Evolutionary conservation across 92 coral and sea anemone species (phyloP).

Genomic region (Zoanthus sociatus): DNA sequence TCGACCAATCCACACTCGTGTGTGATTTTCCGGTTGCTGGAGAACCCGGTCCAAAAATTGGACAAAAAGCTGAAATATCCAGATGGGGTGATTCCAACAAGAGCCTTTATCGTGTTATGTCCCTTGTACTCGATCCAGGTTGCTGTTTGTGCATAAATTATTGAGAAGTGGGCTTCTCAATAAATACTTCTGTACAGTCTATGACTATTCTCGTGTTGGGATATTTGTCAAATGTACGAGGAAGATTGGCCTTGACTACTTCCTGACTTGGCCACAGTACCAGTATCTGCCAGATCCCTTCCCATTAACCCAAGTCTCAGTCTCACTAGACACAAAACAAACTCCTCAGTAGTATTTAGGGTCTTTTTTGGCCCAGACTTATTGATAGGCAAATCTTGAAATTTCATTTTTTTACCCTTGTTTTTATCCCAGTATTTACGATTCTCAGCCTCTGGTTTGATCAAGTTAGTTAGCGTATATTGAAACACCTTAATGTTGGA

Average conservation of each 20-base stretch:
- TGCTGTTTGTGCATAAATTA: constrained; percentile 65
- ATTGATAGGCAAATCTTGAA: constrained; percentile 28
- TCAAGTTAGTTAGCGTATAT: constrained; percentile 41
- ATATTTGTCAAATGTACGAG: constrained; percentile 55
- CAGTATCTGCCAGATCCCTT: constrained; percentile 57
- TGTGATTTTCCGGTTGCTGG: constrained; percentile 71
- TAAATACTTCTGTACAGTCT: constrained; percentile 61
- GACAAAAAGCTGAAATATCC: constrained; percentile 76
- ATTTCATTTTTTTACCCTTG: constrained; percentile 41
- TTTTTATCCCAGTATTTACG: constrained; percentile 62
- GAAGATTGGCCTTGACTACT: constrained; percentile 42
- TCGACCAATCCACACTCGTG: constrained; percentile 69
- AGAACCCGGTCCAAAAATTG: constrained; percentile 66
- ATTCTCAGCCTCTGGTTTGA: constrained; percentile 52
- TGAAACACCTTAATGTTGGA: constrained; percentile 53
- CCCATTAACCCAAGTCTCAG: constrained; percentile 66
- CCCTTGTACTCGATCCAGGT: constrained; percentile 68
- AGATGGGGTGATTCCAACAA: constrained; percentile 73
- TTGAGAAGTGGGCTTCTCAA: constrained; percentile 74
- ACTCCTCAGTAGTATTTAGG: constrained; percentile 51
- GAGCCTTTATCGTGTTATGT: constrained; percentile 69
- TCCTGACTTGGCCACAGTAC: constrained; percentile 57
- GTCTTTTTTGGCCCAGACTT: constrained; percentile 65
- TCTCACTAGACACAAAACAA: constrained; percentile 59
- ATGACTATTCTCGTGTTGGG: constrained; percentile 65